Conservation (phyloP, 2,113 vertebrate genomes). For the Sapajus apella region DNA sequence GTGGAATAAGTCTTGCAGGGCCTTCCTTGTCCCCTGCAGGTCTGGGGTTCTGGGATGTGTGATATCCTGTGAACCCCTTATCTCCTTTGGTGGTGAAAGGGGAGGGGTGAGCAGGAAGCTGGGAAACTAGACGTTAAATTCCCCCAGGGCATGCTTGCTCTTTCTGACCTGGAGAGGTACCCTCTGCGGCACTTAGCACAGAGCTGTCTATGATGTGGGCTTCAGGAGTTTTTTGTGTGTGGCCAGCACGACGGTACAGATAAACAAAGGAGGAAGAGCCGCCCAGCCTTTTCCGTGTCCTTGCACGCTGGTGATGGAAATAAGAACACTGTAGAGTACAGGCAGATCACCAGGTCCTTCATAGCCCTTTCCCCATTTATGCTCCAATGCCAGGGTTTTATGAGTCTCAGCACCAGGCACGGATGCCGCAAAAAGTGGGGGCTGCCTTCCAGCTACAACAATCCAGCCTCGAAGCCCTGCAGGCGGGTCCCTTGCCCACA, state of each 20-base stretch:
- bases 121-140: background rate
- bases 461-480: background rate
- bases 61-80: background rate
- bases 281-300: background rate
- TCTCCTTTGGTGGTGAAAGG: background rate
- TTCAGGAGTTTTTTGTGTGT: background rate
- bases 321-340: background rate
- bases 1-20: background rate
- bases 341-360: background rate
- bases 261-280: background rate
- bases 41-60: conserved; percentile 31
- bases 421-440: background rate
- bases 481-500: background rate
- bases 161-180: background rate
- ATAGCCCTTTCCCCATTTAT: background rate
- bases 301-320: background rate
- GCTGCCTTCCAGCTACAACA: background rate
- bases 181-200: background rate
- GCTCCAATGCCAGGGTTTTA: background rate
- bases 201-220: background rate
- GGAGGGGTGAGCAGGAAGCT: background rate
- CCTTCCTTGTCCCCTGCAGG: background rate
- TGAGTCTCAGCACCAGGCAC: background rate
- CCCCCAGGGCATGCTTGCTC: background rate
- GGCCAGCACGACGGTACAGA: background rate